Evolutionary conservation across 2,113 vertebrate genomes (phyloP).

Genomic region (Apodemus sylvaticus): DNA sequence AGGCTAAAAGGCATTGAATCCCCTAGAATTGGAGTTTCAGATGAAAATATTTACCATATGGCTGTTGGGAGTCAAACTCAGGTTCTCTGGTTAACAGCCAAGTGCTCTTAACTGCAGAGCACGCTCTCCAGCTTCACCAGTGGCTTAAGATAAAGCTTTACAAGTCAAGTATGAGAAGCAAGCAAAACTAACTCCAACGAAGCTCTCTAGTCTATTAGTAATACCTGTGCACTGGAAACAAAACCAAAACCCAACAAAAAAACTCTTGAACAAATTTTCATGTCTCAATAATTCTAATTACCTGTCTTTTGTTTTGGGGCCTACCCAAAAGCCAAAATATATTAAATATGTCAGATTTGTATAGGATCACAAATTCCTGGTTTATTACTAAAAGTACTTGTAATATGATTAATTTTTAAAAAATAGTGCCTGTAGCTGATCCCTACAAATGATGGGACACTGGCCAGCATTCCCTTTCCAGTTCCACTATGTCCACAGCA

Average conservation of each 20-base stretch:
- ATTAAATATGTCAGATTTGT: constrained; percentile 18
- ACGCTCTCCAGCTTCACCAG: background rate
- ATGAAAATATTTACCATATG: background rate
- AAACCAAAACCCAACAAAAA: background rate
- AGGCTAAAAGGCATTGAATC: background rate
- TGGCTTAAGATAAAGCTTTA: constrained; percentile 4
- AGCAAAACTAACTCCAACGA: background rate
- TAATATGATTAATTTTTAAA: background rate
- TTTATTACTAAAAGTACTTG: constrained; percentile 37
- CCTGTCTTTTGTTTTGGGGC: background rate
- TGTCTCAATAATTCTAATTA: background rate
- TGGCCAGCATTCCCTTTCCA: background rate
- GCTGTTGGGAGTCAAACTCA: background rate
- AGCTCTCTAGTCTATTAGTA: background rate
- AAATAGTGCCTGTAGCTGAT: background rate
- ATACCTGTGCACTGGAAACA: background rate
- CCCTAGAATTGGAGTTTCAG: background rate
- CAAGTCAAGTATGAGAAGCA: background rate
- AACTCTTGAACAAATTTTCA: constrained; percentile 17
- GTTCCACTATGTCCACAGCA: background rate
- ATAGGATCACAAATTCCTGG: background rate
- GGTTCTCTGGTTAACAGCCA: background rate
- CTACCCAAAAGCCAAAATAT: background rate
- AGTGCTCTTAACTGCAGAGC: background rate
- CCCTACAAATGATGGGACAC: background rate